A percentile compares a stretch with the other conserved stretches of the same genome.
These are phyloP conservation scores for Periophthalmus magnuspinnatus DNA, from an alignment of 2,797 vertebrate species.

Conservation along the genomic window DNA sequence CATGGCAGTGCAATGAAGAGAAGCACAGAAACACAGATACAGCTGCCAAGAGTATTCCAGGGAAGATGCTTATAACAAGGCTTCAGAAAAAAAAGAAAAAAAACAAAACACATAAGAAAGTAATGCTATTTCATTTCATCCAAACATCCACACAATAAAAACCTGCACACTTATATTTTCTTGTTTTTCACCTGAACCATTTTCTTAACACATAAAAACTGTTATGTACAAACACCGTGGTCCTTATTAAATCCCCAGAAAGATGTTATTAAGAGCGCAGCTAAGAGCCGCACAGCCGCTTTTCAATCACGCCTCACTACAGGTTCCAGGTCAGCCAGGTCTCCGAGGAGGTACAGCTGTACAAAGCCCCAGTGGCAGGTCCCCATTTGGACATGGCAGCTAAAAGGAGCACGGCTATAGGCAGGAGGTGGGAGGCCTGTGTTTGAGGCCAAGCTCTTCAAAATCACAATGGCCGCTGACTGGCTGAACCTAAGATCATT, in stretches of 20 bases:
- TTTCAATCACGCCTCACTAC: slow-evolving; percentile 75
- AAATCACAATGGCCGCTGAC: slow-evolving; percentile 64
- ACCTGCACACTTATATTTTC: neutral
- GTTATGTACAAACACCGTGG: slow-evolving; percentile 31
- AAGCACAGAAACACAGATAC: slow-evolving; percentile 27
- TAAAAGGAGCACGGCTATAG: slow-evolving; percentile 60
- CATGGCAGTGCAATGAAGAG: slow-evolving; percentile 20
- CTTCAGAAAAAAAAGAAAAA: neutral
- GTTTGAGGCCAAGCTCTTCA: slow-evolving; percentile 56
- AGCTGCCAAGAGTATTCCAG: slow-evolving; percentile 8
- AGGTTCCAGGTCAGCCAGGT: slow-evolving; percentile 69
- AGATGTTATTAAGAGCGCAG: slow-evolving; percentile 52
- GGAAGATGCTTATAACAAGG: neutral
- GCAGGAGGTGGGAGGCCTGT: slow-evolving; percentile 62
- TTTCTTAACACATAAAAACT: slow-evolving; percentile 32
- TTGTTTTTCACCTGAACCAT: neutral
- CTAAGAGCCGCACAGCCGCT: slow-evolving; percentile 62
- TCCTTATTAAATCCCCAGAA: slow-evolving; percentile 60
- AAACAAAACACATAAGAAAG: too few species aligned
- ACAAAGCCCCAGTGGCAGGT: slow-evolving; percentile 76
- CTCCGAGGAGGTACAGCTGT: slow-evolving; percentile 60
- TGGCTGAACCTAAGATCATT: slow-evolving; percentile 55
- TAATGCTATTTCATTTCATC: neutral
- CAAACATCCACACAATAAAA: neutral
- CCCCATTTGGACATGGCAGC: slow-evolving; percentile 67